phyloP scores from a whole-genome alignment of 1,140 invertebrate genomes.

The Atta cephalotes region DNA sequence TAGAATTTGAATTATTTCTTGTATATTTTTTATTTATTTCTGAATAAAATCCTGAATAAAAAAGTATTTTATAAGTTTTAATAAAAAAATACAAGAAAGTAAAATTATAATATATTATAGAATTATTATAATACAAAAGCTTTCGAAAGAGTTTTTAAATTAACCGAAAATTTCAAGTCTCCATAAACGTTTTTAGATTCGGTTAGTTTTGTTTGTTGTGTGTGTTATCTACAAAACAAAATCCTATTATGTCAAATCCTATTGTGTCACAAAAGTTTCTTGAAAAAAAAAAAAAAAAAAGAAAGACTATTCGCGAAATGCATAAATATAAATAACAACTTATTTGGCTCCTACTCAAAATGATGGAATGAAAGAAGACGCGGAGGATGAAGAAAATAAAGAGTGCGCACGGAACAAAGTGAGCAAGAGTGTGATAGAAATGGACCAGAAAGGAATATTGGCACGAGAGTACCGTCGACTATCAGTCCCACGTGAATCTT shows the following conservation, averaged over 20 bases:
- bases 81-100: not conserved
- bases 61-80: not conserved
- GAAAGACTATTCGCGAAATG: not conserved
- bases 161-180: not conserved
- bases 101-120: not conserved
- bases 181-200: not conserved
- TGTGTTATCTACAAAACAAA: not conserved
- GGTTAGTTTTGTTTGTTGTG: not conserved
- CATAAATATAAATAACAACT: constrained; percentile 42
- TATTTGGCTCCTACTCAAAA: constrained; percentile 30
- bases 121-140: not conserved
- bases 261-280: not conserved
- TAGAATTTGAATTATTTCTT: not conserved
- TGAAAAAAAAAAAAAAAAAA: constrained; percentile 17
- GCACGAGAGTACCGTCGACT: constrained; percentile 21
- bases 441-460: constrained; percentile 54
- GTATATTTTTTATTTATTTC: not conserved
- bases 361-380: not conserved
- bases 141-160: not conserved
- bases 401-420: constrained; percentile 38
- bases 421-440: constrained; percentile 38
- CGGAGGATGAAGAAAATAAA: constrained; percentile 7
- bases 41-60: not conserved
- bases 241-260: not conserved
- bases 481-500: constrained; percentile 70